Conservation (phyloP, 2,113 vertebrate genomes). For the Phaetusa simplex region DNA sequence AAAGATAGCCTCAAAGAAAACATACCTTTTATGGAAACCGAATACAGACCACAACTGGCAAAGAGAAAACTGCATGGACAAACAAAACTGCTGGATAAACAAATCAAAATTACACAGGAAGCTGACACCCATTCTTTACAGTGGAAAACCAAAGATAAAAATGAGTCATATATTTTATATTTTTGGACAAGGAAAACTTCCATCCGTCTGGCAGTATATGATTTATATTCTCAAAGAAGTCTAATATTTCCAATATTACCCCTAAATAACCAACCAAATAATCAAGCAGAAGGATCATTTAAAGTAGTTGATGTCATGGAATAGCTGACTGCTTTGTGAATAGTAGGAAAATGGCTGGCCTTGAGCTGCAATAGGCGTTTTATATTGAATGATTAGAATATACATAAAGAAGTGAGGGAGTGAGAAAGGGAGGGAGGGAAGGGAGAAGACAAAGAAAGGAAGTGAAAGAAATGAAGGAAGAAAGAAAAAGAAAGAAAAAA, state of each 20-base stretch:
- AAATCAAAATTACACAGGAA: conserved; percentile 86
- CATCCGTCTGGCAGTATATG: conserved; percentile 67
- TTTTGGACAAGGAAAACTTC: conserved; percentile 75
- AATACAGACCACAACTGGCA: conserved; percentile 83
- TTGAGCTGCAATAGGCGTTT: conserved; percentile 11
- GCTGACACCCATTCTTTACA: conserved; percentile 76
- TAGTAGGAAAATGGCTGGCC: conserved; percentile 1
- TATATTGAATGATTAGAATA: conserved; percentile 1
- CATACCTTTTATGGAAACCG: conserved; percentile 89
- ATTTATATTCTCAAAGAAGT: conserved; percentile 70
- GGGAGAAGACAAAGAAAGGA: background rate
- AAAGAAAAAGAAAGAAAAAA: background rate
- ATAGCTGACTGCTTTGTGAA: conserved; percentile 36
- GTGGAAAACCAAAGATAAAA: conserved; percentile 82
- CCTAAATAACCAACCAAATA: conserved; percentile 66
- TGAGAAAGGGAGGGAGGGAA: background rate
- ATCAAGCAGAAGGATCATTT: conserved; percentile 69
- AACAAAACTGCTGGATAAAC: conserved; percentile 90
- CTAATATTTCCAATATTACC: conserved; percentile 76
- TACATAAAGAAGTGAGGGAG: background rate
- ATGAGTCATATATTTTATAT: conserved; percentile 77
- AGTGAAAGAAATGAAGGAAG: background rate
- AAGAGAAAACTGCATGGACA: conserved; percentile 81
- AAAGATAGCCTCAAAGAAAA: conserved; percentile 85
- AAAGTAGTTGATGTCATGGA: conserved; percentile 66